Conservation (phyloP, 2,888 invertebrate species). For the Diarsia mendica region DNA sequence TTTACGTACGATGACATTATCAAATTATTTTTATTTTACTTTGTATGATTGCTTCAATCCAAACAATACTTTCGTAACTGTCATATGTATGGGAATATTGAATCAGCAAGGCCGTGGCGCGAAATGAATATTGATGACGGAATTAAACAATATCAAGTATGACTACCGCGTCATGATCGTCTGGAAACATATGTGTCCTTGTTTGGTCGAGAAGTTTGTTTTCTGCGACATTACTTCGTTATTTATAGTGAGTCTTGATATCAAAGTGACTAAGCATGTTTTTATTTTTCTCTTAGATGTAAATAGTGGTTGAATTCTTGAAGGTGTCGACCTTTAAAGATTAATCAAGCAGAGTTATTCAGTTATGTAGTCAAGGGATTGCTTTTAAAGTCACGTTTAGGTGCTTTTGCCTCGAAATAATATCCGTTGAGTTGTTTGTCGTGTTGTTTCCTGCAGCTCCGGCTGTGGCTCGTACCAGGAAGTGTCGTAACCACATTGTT, state of each 20-base stretch:
- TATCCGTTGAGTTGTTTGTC: constrained; percentile 52
- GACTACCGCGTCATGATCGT: constrained; percentile 71
- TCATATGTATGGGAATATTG: constrained; percentile 69
- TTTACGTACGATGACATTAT: constrained; percentile 77
- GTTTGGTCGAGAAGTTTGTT: constrained; percentile 68
- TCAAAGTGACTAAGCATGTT: constrained; percentile 26
- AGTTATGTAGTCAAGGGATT: constrained; percentile 24
- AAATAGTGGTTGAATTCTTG: background rate
- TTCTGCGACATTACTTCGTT: constrained; percentile 55
- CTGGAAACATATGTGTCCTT: constrained; percentile 84
- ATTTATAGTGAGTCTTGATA: constrained; percentile 17
- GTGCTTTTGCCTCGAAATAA: constrained; percentile 22
- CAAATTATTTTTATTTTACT: constrained; percentile 37
- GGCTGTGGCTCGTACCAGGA: constrained; percentile 75
- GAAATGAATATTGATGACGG: constrained; percentile 72
- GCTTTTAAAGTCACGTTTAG: constrained; percentile 24
- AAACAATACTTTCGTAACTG: constrained; percentile 58
- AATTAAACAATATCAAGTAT: constrained; percentile 73
- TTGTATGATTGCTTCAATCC: constrained; percentile 36
- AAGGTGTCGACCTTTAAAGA: background rate
- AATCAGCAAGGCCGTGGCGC: constrained; percentile 80
- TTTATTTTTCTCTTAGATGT: constrained; percentile 1
- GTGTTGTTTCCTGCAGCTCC: constrained; percentile 69
- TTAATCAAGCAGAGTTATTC: constrained; percentile 5
- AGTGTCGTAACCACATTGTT: constrained; percentile 83